These are phyloP conservation scores for Troilus luridus DNA, from an alignment of 2,888 invertebrate genomes.

Conservation along the genomic window DNA sequence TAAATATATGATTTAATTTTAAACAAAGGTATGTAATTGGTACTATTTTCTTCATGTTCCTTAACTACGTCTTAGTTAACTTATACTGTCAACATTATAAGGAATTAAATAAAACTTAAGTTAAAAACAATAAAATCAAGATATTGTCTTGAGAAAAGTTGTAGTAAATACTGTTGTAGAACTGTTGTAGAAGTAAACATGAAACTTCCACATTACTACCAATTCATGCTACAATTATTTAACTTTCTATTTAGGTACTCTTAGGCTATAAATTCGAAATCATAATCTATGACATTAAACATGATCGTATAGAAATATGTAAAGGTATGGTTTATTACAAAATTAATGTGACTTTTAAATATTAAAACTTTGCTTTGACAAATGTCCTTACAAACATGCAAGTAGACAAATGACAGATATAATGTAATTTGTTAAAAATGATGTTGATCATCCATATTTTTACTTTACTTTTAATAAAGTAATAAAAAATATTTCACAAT, in stretches of 20 bases:
- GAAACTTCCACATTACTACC: not conserved
- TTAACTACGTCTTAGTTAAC: not conserved
- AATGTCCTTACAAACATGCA: no score
- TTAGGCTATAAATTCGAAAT: no score
- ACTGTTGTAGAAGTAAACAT: no score
- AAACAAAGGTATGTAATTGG: no score
- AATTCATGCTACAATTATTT: not conserved
- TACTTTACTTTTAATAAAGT: not conserved
- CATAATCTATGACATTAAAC: no score
- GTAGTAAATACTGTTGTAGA: not conserved
- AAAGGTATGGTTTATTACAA: no score
- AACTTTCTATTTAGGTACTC: not conserved
- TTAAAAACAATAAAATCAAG: not conserved
- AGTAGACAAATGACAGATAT: not conserved
- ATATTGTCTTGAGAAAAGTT: not conserved
- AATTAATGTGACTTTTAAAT: no score
- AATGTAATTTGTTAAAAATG: not conserved
- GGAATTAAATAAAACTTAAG: not conserved
- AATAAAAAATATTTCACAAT: slow-evolving; percentile 61
- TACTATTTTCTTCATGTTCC: not conserved
- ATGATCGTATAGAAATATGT: no score
- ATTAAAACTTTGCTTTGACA: no score
- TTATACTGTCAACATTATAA: not conserved
- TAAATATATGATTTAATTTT: no score
- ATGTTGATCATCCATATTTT: not conserved